Percentiles rank a stretch among this genome's conserved stretches.
These are phyloP conservation scores for Drosophila anomalata DNA, from an alignment of 2,888 invertebrate genomes.

Conservation along the genomic window DNA sequence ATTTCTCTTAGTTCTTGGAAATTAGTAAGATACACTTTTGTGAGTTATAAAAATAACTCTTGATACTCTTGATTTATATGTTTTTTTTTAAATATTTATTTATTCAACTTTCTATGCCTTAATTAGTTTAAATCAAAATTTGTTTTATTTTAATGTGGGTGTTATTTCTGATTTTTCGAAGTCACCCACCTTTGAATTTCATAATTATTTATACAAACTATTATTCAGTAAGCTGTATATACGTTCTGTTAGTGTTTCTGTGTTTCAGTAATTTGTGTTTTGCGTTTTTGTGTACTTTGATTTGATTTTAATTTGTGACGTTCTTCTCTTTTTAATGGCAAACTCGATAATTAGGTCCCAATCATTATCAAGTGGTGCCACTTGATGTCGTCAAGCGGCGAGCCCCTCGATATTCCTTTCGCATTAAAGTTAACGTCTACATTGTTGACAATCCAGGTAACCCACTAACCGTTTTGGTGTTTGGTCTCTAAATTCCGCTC, in stretches of 20 bases:
- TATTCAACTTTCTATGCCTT: background rate
- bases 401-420: constrained; percentile 83
- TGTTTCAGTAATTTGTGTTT: constrained; percentile 27
- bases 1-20: constrained; percentile 14
- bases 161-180: background rate
- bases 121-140: background rate
- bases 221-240: constrained; percentile 3
- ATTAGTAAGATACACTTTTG: background rate
- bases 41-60: background rate
- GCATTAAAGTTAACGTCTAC: constrained; percentile 82
- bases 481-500: constrained; percentile 12
- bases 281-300: constrained; percentile 26
- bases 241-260: constrained; percentile 8
- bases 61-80: background rate
- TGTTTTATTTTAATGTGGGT: background rate
- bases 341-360: constrained; percentile 74
- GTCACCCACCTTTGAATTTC: background rate
- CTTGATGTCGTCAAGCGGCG: constrained; percentile 85
- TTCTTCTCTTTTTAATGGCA: constrained; percentile 56
- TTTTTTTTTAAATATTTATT: background rate
- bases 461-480: constrained; percentile 67
- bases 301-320: constrained; percentile 50
- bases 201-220: background rate
- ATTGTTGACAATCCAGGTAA: constrained; percentile 83
- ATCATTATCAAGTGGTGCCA: constrained; percentile 86